phyloP scores from a whole-genome alignment of 2,888 invertebrate genomes.

The Pherbina coryleti region DNA sequence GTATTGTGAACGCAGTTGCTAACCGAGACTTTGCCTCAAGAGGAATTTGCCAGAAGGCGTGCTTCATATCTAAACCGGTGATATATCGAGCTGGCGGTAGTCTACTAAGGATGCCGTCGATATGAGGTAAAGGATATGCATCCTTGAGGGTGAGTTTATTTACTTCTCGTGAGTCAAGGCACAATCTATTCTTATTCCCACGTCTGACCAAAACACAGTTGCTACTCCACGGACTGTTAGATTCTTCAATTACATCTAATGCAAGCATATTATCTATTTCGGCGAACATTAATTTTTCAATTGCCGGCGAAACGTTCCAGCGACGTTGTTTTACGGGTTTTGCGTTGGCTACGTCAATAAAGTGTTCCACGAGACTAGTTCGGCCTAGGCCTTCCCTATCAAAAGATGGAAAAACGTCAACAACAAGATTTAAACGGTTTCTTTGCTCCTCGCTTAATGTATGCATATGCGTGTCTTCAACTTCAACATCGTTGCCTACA shows the following conservation, averaged over 20 bases:
- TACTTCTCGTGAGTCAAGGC: conserved; percentile 49
- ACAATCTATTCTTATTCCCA: conserved; percentile 47
- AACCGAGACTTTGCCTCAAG: neutral
- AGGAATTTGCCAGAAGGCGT: too few relatives aligned
- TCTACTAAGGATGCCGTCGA: conserved; percentile 4
- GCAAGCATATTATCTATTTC: conserved; percentile 53
- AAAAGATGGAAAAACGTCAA: neutral
- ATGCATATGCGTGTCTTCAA: neutral
- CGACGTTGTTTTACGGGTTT: conserved; percentile 40
- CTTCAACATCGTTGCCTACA: neutral
- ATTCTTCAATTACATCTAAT: conserved; percentile 53
- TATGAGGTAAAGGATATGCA: conserved; percentile 22
- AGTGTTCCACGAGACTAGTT: conserved; percentile 29
- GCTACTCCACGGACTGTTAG: too few relatives aligned
- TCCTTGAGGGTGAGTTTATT: conserved; percentile 43
- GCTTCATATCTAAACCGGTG: conserved; percentile 11
- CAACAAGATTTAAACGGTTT: neutral
- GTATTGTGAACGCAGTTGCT: conserved; percentile 12
- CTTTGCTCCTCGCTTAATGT: neutral
- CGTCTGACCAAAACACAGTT: conserved; percentile 52
- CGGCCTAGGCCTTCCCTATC: conserved; percentile 17
- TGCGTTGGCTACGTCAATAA: conserved; percentile 36
- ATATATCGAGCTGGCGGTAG: conserved; percentile 11
- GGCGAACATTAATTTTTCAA: conserved; percentile 30
- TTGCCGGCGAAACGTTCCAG: conserved; percentile 42